These are phyloP conservation scores for Holothuria scabra DNA, from an alignment of 53 echinoderm and acorn worm species.

Conservation along the genomic window DNA sequence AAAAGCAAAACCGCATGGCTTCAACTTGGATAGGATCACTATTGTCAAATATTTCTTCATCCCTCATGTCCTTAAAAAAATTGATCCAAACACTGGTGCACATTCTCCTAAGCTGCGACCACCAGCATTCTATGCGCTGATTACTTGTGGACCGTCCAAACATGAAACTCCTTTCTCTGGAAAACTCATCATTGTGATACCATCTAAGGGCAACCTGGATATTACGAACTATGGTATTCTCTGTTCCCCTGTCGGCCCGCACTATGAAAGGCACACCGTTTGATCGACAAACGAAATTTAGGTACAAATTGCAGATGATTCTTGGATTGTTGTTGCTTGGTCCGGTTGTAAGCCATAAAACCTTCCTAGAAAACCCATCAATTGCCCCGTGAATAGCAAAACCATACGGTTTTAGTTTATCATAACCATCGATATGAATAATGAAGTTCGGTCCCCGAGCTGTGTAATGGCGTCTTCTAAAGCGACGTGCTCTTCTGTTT, in stretches of 20 bases:
- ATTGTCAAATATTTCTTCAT: constrained; percentile 59
- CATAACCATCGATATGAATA: constrained; percentile 71
- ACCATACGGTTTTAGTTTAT: constrained; percentile 74
- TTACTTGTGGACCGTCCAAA: constrained; percentile 71
- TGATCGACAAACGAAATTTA: constrained; percentile 33
- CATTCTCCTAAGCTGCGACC: constrained; percentile 60
- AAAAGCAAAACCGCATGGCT: constrained; percentile 61
- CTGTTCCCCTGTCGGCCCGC: constrained; percentile 75
- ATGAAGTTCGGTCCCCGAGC: constrained; percentile 58
- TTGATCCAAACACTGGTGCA: constrained; percentile 59
- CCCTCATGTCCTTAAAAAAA: constrained; percentile 67
- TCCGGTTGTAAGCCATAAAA: constrained; percentile 67
- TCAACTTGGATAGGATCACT: constrained; percentile 50
- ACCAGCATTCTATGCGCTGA: constrained; percentile 73
- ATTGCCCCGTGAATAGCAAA: constrained; percentile 77
- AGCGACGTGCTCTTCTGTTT: constrained; percentile 45
- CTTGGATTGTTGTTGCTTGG: constrained; percentile 67
- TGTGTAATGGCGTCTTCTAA: constrained; percentile 51
- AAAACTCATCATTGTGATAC: constrained; percentile 65
- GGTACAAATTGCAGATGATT: constrained; percentile 42
- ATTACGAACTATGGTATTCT: constrained; percentile 39
- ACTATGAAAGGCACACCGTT: constrained; percentile 63
- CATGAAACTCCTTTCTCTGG: constrained; percentile 59
- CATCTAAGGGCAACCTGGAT: constrained; percentile 61
- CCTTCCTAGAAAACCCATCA: constrained; percentile 74